Evolutionary conservation across 2,797 vertebrate genomes (phyloP).

Genomic region (Tolypeutes matacus): DNA sequence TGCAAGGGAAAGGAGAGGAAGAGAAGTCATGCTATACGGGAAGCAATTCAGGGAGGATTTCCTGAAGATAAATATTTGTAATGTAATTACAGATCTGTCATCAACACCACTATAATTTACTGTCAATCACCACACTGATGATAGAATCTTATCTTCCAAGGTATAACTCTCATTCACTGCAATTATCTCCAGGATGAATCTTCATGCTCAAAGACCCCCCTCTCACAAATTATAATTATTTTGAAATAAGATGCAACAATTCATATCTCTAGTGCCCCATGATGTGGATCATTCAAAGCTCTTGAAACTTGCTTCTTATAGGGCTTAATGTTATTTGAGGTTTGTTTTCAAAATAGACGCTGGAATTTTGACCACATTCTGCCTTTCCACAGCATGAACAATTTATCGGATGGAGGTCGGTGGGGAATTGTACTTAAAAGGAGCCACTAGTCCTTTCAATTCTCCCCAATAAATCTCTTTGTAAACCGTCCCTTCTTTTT

Average conservation of each 20-base stretch:
- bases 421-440: not conserved
- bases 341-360: not conserved
- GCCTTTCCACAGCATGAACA: not conserved
- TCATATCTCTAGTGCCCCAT: not conserved
- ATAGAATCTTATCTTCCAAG: slow-evolving; percentile 75
- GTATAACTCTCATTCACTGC: slow-evolving; percentile 60
- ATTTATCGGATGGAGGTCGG: not conserved
- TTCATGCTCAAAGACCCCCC: slow-evolving; percentile 36
- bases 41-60: slow-evolving; percentile 72
- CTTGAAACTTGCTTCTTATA: not conserved
- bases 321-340: not conserved
- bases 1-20: slow-evolving; percentile 48
- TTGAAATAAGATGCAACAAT: slow-evolving; percentile 21
- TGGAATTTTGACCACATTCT: not conserved
- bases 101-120: slow-evolving; percentile 81
- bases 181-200: slow-evolving; percentile 74
- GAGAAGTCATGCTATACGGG: slow-evolving; percentile 31
- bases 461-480: not conserved
- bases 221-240: slow-evolving; percentile 20
- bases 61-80: slow-evolving; percentile 83
- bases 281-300: not conserved
- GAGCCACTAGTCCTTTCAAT: not conserved
- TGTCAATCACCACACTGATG: slow-evolving; percentile 77
- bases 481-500: not conserved
- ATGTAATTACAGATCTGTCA: slow-evolving; percentile 83